Conservation (phyloP, 2,888 invertebrate species). For the Byasa hedistus region DNA sequence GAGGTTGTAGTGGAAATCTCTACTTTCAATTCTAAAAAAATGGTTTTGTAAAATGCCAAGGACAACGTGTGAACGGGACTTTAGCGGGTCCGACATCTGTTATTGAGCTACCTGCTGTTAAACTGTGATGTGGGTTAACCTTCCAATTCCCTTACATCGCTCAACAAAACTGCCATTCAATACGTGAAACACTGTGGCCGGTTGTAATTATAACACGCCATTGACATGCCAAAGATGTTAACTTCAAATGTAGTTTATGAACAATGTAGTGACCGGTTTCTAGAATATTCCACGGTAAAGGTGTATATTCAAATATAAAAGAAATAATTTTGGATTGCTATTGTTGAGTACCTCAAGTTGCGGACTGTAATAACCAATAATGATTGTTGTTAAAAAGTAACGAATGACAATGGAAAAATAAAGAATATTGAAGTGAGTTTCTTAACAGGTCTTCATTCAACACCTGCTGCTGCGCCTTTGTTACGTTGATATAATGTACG, state of each 20-base stretch:
- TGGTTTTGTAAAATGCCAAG: background rate
- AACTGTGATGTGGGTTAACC: slow-evolving; percentile 1
- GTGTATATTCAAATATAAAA: too few species aligned
- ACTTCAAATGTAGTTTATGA: background rate
- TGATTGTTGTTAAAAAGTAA: too few species aligned
- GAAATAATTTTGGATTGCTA: too few species aligned
- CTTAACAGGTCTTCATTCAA: too few species aligned
- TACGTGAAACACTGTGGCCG: background rate
- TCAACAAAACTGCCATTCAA: slow-evolving; percentile 20
- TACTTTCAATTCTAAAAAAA: background rate
- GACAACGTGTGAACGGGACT: background rate
- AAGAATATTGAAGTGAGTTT: too few species aligned
- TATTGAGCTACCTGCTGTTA: slow-evolving; percentile 1
- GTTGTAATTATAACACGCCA: slow-evolving; percentile 17
- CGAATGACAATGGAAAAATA: too few species aligned
- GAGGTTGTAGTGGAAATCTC: background rate
- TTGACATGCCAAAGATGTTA: slow-evolving; percentile 2
- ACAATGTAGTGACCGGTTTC: background rate
- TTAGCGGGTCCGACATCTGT: background rate
- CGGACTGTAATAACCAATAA: too few species aligned
- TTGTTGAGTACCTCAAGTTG: too few species aligned
- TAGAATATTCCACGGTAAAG: background rate
- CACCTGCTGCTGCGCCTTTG: too few species aligned
- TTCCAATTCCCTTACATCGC: slow-evolving; percentile 1
- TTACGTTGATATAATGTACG: too few species aligned